These are phyloP conservation scores for Megalurothrips usitatus DNA, from an alignment of 2,888 invertebrate species.

Conservation along the genomic window DNA sequence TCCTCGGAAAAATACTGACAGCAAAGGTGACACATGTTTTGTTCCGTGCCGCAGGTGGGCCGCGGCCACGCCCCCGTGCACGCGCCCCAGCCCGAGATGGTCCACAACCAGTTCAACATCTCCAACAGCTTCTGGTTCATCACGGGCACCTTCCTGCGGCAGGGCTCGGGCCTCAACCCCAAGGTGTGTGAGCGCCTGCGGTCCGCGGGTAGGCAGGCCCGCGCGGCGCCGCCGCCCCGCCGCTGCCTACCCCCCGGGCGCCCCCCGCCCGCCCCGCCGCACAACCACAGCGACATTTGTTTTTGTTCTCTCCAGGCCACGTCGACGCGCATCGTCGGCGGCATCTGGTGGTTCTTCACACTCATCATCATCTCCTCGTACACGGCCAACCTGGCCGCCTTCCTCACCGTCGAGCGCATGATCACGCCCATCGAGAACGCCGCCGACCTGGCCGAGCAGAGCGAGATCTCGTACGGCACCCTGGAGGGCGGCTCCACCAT, in stretches of 20 bases:
- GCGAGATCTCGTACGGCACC: constrained; percentile 89
- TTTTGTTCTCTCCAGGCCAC: constrained; percentile 61
- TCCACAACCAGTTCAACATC: constrained; percentile 94
- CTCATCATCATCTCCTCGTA: constrained; percentile 97
- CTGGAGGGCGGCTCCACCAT: constrained; percentile 91
- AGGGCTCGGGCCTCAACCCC: constrained; percentile 87
- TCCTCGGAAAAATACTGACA: too few relatives aligned
- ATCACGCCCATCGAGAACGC: constrained; percentile 94
- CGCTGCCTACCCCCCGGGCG: too few relatives aligned
- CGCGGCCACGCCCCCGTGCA: constrained; percentile 43
- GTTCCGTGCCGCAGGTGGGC: too few relatives aligned
- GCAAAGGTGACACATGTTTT: too few relatives aligned
- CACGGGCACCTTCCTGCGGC: constrained; percentile 90
- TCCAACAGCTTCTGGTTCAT: constrained; percentile 97
- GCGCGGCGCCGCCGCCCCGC: too few relatives aligned
- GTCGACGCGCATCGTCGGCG: constrained; percentile 91
- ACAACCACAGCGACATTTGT: constrained; percentile 27
- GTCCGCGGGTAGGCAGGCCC: too few relatives aligned
- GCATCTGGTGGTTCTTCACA: constrained; percentile 99
- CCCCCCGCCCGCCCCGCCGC: too few relatives aligned
- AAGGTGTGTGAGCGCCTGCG: constrained; percentile 59
- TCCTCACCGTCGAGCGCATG: constrained; percentile 94
- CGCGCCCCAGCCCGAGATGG: constrained; percentile 68
- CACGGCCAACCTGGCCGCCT: constrained; percentile 96
- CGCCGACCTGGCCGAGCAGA: constrained; percentile 91